These are phyloP conservation scores for Leptinotarsa juncta DNA, from an alignment of 2,888 invertebrate genomes.

Conservation along the genomic window DNA sequence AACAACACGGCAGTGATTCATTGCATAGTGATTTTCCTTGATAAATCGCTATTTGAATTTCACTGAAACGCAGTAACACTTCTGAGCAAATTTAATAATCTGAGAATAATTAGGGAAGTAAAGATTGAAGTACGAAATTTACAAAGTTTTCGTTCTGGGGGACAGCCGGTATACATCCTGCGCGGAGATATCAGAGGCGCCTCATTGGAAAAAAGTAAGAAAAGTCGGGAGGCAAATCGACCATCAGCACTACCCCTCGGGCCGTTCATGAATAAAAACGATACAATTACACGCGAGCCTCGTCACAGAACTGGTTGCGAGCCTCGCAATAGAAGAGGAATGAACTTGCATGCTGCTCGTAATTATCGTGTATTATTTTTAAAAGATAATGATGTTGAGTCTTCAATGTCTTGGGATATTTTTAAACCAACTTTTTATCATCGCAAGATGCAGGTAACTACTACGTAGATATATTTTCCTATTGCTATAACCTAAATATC, in stretches of 20 bases:
- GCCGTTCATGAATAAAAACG: conserved; percentile 38
- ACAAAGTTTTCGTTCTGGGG: too few species aligned
- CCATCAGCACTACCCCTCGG: conserved; percentile 26
- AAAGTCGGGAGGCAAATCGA: conserved; percentile 27
- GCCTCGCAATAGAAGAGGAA: conserved; percentile 40
- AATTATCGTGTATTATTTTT: conserved; percentile 50
- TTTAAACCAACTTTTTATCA: conserved; percentile 39
- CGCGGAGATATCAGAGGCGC: conserved; percentile 22
- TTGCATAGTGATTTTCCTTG: too few species aligned
- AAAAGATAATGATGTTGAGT: conserved; percentile 45
- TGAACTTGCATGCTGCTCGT: conserved; percentile 48
- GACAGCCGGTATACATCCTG: conserved; percentile 14
- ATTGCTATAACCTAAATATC: not conserved
- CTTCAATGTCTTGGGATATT: conserved; percentile 45
- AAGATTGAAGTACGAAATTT: too few species aligned
- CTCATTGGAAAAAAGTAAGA: conserved; percentile 27
- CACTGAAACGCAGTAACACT: too few species aligned
- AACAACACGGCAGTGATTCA: too few species aligned
- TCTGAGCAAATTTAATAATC: too few species aligned
- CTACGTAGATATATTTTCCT: conserved; percentile 1
- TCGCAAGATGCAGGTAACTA: conserved; percentile 1
- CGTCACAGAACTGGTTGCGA: conserved; percentile 26
- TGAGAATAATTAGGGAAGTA: too few species aligned
- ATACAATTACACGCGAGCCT: conserved; percentile 48
- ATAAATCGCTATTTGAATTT: too few species aligned